These are phyloP conservation scores for Ardeotis arabs DNA, from an alignment of 2,113 vertebrate species.

Conservation along the genomic window DNA sequence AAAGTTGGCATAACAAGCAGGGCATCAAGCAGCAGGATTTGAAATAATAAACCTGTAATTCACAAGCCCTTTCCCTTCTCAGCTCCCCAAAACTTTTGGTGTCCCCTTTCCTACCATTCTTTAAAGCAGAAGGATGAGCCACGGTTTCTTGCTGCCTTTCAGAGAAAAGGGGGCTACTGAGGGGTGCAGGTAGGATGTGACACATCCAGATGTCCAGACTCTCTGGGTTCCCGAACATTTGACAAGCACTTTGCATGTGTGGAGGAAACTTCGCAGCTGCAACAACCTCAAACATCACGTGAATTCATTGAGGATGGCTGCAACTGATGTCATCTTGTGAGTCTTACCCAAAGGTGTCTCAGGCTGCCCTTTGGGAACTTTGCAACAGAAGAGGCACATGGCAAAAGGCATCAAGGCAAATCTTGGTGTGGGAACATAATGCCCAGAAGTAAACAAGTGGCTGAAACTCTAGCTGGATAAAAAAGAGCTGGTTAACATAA, in stretches of 20 bases:
- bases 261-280: not conserved
- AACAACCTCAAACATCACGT: not conserved
- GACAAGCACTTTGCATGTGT: not conserved
- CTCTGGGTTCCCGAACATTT: not conserved
- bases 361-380: not conserved
- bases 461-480: not conserved
- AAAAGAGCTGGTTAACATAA: not conserved
- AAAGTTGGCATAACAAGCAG: constrained; percentile 25
- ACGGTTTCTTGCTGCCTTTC: not conserved
- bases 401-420: not conserved
- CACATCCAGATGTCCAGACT: not conserved
- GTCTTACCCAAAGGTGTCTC: not conserved
- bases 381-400: not conserved
- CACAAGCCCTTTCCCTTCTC: not conserved
- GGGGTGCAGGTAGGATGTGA: not conserved
- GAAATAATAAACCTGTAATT: constrained; percentile 7
- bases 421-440: not conserved
- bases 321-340: not conserved
- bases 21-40: not conserved
- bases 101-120: not conserved
- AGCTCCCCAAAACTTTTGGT: not conserved
- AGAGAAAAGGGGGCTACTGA: not conserved
- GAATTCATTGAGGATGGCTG: not conserved
- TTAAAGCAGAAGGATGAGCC: not conserved
- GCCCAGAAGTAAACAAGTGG: not conserved